Evolutionary conservation across 2,797 vertebrate genomes (phyloP), one percentile per base, ranked within the genome.

Genomic region (Gorsachius magnificus): DNA sequence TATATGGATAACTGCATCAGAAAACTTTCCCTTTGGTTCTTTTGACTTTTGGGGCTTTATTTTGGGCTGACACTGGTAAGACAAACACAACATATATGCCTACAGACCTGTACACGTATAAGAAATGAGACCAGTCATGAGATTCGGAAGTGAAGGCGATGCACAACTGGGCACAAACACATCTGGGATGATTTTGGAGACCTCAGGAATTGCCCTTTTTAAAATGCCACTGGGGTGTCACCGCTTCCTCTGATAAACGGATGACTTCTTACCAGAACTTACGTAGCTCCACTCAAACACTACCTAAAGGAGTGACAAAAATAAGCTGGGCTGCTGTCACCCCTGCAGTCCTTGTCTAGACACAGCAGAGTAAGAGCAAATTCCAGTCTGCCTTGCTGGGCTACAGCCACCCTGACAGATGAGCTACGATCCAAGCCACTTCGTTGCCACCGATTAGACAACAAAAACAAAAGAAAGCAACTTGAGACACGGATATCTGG

Each of bases 251-350:
- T 54, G 75, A 87, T 83, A 95, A 95, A 91, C 4, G 84, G 60
- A 90, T 54, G 57, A 77, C 93, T 84, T 68, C 71, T 83, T 81
- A 89, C 82, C 54, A 91, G 60, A 90, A 83, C 75, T 87, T 87
- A 93, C 87, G 96, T 70, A 96, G 83, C 74, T 94, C 50, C 70
- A 60, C 83, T 89, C 60, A 68, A 85, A 63, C 60, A 60, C 79
- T 83, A 93, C 81, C 95, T 95, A 95, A 82, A 90, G 63, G 74
- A 95, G 91, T 74, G 93, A 93, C 84, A 94, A 96, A 92, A 96
- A 93, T 91, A 87, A 96, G 77, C 91, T 21, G 56, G 88, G 83
- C 92, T 84, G 21, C 93, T 95, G 91, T 94, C 93, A 90, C 65
- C 51, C 81, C 86, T 75, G 66, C 83, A 92, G 86, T 88, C 90